phyloP scores from a whole-genome alignment of 2,797 vertebrate genomes.

The Labroides dimidiatus region DNA sequence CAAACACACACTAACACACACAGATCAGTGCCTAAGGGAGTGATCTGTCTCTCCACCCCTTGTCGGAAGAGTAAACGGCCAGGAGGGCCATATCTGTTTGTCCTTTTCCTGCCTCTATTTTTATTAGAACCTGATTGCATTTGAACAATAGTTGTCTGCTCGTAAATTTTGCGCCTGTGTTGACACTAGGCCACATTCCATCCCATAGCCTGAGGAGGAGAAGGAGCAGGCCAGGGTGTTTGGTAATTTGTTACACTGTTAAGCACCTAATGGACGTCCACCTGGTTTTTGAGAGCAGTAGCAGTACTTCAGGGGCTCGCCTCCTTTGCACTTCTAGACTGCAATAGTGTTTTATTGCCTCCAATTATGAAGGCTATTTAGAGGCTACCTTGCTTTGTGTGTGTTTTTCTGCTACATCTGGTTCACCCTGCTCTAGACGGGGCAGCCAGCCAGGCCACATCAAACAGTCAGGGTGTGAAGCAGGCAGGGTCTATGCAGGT shows the following conservation, averaged over 20 bases:
- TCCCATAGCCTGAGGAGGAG: conserved; percentile 64
- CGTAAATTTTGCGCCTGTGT: conserved; percentile 79
- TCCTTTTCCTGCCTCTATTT: conserved; percentile 73
- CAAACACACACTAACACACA: conserved; percentile 33
- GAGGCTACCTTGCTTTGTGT: conserved; percentile 77
- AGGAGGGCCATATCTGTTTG: conserved; percentile 67
- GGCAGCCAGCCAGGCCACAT: conserved; percentile 79
- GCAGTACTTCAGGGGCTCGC: conserved; percentile 67
- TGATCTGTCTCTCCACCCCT: conserved; percentile 65
- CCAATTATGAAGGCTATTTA: conserved; percentile 85
- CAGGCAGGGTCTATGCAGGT: conserved; percentile 58
- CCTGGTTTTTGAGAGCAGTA: conserved; percentile 81
- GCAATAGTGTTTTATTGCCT: conserved; percentile 82
- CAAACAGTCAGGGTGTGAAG: conserved; percentile 72
- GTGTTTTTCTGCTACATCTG: conserved; percentile 78
- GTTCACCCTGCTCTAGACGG: conserved; percentile 67
- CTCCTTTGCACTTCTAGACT: conserved; percentile 81
- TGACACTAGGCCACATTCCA: conserved; percentile 82
- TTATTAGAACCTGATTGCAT: conserved; percentile 80
- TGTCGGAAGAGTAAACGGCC: conserved; percentile 81
- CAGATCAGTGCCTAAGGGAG: conserved; percentile 56
- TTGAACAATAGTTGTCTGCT: conserved; percentile 80
- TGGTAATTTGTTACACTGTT: conserved; percentile 86
- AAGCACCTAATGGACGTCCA: conserved; percentile 83
- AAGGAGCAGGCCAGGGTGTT: conserved; percentile 73